These are phyloP conservation scores for Barnardius zonarius DNA, from an alignment of 2,113 vertebrate genomes.

Conservation along the genomic window DNA sequence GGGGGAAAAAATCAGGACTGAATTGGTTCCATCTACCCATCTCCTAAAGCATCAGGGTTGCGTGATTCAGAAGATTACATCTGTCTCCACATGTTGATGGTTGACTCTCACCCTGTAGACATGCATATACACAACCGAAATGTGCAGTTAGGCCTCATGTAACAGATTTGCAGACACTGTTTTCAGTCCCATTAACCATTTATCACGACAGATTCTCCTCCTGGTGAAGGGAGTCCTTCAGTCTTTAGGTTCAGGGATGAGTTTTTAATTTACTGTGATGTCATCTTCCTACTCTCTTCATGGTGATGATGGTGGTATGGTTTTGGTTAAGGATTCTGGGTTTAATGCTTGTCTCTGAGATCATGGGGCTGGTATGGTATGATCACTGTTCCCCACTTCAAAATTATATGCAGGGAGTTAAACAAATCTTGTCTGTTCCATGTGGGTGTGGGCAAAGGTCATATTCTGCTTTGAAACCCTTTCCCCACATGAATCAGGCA, in stretches of 20 bases:
- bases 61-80: not conserved
- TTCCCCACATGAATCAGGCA: not conserved
- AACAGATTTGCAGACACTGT: not conserved
- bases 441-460: not conserved
- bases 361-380: not conserved
- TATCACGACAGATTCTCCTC: not conserved
- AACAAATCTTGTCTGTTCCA: not conserved
- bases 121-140: not conserved
- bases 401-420: not conserved
- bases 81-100: not conserved
- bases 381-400: not conserved
- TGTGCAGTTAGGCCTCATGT: not conserved
- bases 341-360: not conserved
- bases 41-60: not conserved
- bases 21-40: not conserved
- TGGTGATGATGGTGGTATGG: not conserved
- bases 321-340: not conserved
- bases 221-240: not conserved
- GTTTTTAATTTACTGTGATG: not conserved
- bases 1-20: not conserved
- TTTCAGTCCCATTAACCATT: not conserved
- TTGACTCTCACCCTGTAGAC: not conserved
- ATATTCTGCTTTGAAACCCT: not conserved
- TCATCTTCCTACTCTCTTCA: not conserved
- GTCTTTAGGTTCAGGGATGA: not conserved